phyloP scores from a whole-genome alignment of 2,888 invertebrate genomes.

The Protula sp. region DNA sequence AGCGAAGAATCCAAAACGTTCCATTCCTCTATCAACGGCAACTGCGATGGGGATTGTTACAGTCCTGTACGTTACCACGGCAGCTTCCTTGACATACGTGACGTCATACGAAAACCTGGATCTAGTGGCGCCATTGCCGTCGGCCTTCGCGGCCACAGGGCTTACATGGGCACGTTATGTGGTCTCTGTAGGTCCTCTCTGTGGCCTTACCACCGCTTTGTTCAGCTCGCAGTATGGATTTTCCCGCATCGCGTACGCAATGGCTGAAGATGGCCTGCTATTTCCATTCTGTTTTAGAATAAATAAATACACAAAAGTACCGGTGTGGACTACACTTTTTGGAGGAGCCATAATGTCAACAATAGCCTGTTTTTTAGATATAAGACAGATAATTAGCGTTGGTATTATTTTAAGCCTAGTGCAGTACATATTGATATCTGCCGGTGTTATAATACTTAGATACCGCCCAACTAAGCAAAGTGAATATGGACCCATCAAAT shows the following conservation, averaged over 20 bases:
- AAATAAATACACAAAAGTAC: slow-evolving; percentile 9
- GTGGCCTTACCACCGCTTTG: slow-evolving; percentile 43
- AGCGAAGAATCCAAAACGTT: slow-evolving; percentile 46
- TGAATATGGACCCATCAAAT: no score
- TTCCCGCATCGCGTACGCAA: slow-evolving; percentile 13
- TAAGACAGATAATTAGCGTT: slow-evolving; percentile 14
- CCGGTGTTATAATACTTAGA: slow-evolving; percentile 19
- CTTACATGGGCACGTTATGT: slow-evolving; percentile 46
- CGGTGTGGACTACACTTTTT: slow-evolving; percentile 6
- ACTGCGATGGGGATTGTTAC: slow-evolving; percentile 20
- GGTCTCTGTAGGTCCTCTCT: slow-evolving; percentile 44
- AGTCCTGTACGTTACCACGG: slow-evolving; percentile 15
- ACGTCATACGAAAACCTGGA: slow-evolving; percentile 32
- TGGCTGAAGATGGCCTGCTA: slow-evolving; percentile 21
- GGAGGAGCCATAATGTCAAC: slow-evolving; percentile 8
- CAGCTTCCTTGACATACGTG: slow-evolving; percentile 16
- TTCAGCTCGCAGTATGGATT: slow-evolving; percentile 14
- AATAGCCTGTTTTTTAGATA: slow-evolving; percentile 13
- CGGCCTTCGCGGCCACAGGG: slow-evolving; percentile 40
- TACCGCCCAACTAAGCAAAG: slow-evolving; percentile 9
- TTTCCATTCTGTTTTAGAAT: slow-evolving; percentile 8
- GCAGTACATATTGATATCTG: slow-evolving; percentile 13
- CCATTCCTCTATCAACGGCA: slow-evolving; percentile 50
- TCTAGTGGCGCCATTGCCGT: slow-evolving; percentile 42
- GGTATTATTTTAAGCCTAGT: slow-evolving; percentile 14